phyloP scores from a whole-genome alignment of 2,797 vertebrate species.

The Enteromius fasciolatus region DNA sequence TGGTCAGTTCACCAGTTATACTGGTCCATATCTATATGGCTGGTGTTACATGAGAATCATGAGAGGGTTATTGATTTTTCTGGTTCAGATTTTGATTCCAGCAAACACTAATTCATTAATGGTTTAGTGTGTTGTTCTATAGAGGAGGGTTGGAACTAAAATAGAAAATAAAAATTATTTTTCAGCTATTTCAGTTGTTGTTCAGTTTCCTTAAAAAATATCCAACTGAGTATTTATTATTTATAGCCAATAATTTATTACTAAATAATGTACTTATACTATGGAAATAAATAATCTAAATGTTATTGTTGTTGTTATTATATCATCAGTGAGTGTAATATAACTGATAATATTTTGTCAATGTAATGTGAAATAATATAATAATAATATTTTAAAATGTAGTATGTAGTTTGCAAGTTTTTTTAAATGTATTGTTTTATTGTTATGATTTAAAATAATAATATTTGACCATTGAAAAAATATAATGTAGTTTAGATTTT shows the following conservation, averaged over 20 bases:
- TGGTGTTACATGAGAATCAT: neutral
- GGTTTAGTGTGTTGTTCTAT: neutral
- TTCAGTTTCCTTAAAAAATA: neutral
- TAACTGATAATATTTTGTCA: neutral
- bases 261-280: neutral
- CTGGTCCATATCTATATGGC: neutral
- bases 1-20: neutral
- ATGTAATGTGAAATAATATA: neutral
- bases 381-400: neutral
- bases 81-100: neutral
- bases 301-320: neutral
- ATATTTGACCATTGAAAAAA: neutral
- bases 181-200: neutral
- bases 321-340: neutral
- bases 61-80: neutral
- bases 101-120: neutral
- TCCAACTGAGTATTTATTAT: neutral
- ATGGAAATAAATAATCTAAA: neutral
- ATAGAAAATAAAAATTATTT: neutral
- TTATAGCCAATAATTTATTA: too few species aligned
- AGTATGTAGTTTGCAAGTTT: neutral
- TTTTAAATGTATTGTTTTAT: neutral
- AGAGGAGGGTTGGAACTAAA: neutral
- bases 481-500: neutral
- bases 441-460: neutral